These are phyloP conservation scores for Chesias legatella DNA, from an alignment of 2,888 invertebrate genomes.

Conservation along the genomic window DNA sequence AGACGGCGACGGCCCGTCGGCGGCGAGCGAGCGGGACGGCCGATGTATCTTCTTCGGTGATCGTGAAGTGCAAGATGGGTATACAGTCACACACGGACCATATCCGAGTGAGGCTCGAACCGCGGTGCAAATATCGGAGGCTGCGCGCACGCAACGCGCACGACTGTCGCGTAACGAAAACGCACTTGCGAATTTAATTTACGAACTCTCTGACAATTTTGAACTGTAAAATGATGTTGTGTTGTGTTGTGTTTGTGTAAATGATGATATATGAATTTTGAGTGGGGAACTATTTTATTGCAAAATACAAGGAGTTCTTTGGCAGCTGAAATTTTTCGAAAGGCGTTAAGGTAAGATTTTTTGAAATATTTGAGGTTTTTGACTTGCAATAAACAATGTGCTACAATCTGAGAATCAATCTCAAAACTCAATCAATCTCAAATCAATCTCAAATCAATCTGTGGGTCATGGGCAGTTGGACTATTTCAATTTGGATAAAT, in stretches of 20 bases:
- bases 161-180: constrained; percentile 38
- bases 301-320: constrained; percentile 39
- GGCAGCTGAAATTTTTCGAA: constrained; percentile 38
- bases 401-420: too few relatives aligned
- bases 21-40: constrained; percentile 48
- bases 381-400: too few relatives aligned
- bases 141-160: constrained; percentile 66
- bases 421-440: too few relatives aligned
- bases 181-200: constrained; percentile 31
- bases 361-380: too few relatives aligned
- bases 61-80: constrained; percentile 78
- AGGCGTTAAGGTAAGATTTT: constrained; percentile 23
- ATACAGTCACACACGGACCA: constrained; percentile 78
- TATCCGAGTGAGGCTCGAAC: constrained; percentile 73
- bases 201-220: constrained; percentile 33
- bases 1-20: constrained; percentile 44
- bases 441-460: too few relatives aligned
- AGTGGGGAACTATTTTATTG: constrained; percentile 48
- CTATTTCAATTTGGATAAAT: too few relatives aligned
- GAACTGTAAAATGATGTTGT: constrained; percentile 20
- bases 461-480: too few relatives aligned
- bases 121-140: constrained; percentile 66
- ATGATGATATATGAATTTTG: constrained; percentile 41
- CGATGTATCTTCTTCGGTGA: constrained; percentile 77
- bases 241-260: constrained; percentile 43